These are phyloP conservation scores for Gari tellinella DNA, from an alignment of 2,888 invertebrate species.

Conservation along the genomic window DNA sequence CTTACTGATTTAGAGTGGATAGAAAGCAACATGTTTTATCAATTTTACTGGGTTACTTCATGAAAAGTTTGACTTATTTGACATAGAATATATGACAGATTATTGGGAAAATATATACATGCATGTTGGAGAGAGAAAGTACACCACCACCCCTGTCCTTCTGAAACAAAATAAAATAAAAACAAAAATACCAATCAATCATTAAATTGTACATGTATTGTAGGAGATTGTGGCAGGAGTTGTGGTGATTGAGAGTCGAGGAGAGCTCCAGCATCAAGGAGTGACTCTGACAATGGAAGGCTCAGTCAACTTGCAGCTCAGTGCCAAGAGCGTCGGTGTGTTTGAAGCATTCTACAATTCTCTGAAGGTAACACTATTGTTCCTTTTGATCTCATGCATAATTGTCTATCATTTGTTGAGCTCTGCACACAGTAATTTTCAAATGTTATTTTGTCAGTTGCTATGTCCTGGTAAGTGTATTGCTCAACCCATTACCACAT, in stretches of 20 bases:
- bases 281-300: conserved; percentile 94
- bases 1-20: no score
- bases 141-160: not conserved
- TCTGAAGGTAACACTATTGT: conserved; percentile 91
- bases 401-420: no score
- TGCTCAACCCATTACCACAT: no score
- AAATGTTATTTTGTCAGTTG: no score
- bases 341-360: conserved; percentile 98
- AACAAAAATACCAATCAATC: not conserved
- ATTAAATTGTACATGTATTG: conserved; percentile 61
- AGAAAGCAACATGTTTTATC: no score
- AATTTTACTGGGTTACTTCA: no score
- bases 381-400: no score
- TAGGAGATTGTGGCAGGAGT: conserved; percentile 95
- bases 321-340: conserved; percentile 95
- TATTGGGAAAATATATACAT: no score
- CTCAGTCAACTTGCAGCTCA: conserved; percentile 94
- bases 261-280: conserved; percentile 96
- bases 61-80: no score
- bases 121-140: not conserved
- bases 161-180: not conserved
- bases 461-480: no score
- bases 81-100: no score
- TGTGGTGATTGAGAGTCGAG: conserved; percentile 90
- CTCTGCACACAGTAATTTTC: no score